Conservation (phyloP, 64 coral and sea anemone species). For the Montipora capricornis region DNA sequence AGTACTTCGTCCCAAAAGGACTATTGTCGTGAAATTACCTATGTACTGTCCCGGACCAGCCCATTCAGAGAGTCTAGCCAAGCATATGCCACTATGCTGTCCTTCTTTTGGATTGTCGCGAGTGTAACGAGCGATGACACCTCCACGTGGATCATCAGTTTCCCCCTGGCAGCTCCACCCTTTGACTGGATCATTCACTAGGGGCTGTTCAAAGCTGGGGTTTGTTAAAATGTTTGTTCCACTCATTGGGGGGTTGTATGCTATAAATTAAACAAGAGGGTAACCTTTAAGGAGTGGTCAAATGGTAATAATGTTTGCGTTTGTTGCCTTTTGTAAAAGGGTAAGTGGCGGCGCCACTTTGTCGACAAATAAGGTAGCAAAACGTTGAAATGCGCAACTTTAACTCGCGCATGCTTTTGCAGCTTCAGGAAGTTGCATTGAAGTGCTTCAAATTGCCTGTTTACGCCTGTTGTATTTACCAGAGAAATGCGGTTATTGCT, state of each 20-base stretch:
- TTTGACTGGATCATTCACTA: constrained; percentile 33
- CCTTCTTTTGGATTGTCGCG: constrained; percentile 44
- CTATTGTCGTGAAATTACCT: constrained; percentile 38
- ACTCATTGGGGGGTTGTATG: constrained; percentile 32
- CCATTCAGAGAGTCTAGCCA: constrained; percentile 83
- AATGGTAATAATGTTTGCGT: too few relatives aligned
- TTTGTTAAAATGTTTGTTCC: constrained; percentile 78
- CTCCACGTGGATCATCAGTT: constrained; percentile 88
- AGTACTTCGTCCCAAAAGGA: too few relatives aligned
- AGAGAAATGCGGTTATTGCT: too few relatives aligned
- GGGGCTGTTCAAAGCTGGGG: constrained; percentile 80
- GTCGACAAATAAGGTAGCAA: too few relatives aligned
- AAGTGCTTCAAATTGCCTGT: too few relatives aligned
- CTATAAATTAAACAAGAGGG: constrained; percentile 25
- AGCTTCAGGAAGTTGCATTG: too few relatives aligned
- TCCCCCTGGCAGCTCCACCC: constrained; percentile 94
- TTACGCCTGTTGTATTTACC: too few relatives aligned
- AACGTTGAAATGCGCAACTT: too few relatives aligned
- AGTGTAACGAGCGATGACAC: constrained; percentile 73
- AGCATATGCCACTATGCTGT: constrained; percentile 80
- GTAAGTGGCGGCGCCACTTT: too few relatives aligned
- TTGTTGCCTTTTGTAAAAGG: too few relatives aligned
- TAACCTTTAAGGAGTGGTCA: neutral
- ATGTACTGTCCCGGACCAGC: constrained; percentile 92
- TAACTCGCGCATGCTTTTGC: too few relatives aligned